A percentile compares a stretch with the other conserved stretches of the same genome.
These are phyloP conservation scores for Diacarnus erythraeanus DNA, from an alignment of 37 sponge, comb jelly and placozoan species.

Conservation along the genomic window DNA sequence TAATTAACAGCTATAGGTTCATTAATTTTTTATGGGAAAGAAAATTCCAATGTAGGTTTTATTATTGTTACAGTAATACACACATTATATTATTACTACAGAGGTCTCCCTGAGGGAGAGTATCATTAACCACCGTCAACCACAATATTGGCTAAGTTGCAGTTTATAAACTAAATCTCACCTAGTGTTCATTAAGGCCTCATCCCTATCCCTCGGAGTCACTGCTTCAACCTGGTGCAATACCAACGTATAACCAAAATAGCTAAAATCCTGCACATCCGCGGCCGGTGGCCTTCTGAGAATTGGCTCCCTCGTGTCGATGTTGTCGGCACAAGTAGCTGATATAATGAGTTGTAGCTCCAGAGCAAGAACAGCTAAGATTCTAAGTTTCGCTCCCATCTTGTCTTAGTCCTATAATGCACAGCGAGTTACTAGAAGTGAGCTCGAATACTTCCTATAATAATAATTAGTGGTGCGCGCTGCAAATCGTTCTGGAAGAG, in stretches of 20 bases:
- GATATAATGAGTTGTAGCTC: neutral
- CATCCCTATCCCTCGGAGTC: neutral
- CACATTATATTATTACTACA: neutral
- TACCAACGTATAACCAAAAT: constrained; percentile 48
- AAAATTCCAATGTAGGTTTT: no score
- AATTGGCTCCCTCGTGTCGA: constrained; percentile 54
- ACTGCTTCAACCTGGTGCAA: constrained; percentile 22
- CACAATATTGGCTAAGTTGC: neutral
- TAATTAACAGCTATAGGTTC: no score
- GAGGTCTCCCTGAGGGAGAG: neutral
- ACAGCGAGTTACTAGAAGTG: no score
- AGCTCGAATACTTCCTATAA: no score
- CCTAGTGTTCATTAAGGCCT: constrained; percentile 7
- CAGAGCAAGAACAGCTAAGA: neutral
- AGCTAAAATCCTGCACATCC: neutral
- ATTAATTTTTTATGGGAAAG: no score
- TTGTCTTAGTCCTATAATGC: no score
- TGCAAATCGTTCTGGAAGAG: no score
- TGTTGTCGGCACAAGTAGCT: constrained; percentile 3
- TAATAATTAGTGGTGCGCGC: no score
- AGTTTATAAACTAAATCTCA: constrained; percentile 3
- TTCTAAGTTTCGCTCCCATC: neutral
- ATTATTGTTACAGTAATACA: no score
- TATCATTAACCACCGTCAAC: neutral
- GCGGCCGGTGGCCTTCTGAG: neutral